A percentile compares a stretch with the other conserved stretches of the same genome.
Evolutionary conservation across 2,888 invertebrate genomes (phyloP).

Genomic region (Aquatica leii): DNA sequence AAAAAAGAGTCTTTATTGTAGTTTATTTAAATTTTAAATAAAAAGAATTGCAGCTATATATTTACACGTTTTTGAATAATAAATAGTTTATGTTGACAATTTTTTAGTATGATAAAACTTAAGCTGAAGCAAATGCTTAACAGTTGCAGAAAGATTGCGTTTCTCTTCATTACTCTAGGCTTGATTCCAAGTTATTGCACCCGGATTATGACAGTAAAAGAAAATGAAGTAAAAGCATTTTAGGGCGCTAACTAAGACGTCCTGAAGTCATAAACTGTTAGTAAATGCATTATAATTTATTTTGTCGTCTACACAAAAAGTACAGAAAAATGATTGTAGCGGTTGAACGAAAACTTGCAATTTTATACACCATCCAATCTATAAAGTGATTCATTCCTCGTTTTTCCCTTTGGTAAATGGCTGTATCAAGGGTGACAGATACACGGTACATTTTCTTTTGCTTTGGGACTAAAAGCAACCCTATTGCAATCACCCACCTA

Average conservation of each 20-base stretch:
- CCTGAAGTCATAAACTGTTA: too few species aligned
- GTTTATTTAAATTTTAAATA: slow-evolving; percentile 5
- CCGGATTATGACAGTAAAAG: not conserved
- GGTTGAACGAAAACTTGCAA: slow-evolving; percentile 30
- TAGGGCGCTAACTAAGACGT: too few species aligned
- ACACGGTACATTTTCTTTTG: slow-evolving; percentile 22
- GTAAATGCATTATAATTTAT: too few species aligned
- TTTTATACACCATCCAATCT: slow-evolving; percentile 36
- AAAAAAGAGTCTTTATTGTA: not conserved
- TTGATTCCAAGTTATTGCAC: slow-evolving; percentile 6
- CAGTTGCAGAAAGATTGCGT: not conserved
- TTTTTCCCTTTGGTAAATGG: slow-evolving; percentile 34
- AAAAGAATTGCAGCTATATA: too few species aligned
- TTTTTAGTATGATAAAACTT: too few species aligned
- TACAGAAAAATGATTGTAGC: too few species aligned
- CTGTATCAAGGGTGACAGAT: slow-evolving; percentile 34
- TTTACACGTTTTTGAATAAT: too few species aligned
- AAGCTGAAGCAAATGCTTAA: not conserved
- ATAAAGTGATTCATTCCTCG: slow-evolving; percentile 34
- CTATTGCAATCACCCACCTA: slow-evolving; percentile 30
- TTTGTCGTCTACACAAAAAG: too few species aligned
- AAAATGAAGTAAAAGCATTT: too few species aligned
- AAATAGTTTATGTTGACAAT: too few species aligned
- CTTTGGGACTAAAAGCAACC: slow-evolving; percentile 27
- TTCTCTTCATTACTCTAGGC: not conserved